A percentile compares a stretch with the other conserved stretches of the same genome.
phyloP scores from a whole-genome alignment of 2,888 invertebrate species.

The Antitype chi region DNA sequence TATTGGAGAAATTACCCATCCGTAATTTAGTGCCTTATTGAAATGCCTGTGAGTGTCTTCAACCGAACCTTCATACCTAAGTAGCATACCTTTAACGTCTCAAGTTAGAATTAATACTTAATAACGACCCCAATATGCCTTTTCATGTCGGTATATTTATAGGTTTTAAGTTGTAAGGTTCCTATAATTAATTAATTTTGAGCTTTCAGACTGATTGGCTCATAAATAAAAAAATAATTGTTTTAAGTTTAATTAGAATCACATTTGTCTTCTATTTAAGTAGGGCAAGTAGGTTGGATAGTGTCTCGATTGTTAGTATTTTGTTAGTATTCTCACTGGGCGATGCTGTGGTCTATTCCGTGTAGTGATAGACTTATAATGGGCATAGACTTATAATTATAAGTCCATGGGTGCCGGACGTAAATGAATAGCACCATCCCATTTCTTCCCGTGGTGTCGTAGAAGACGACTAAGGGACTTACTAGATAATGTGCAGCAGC shows the following conservation, averaged over 20 bases:
- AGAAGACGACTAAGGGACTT: too few relatives aligned
- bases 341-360: too few relatives aligned
- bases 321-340: slow-evolving; percentile 14
- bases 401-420: too few relatives aligned
- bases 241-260: slow-evolving; percentile 28
- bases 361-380: too few relatives aligned
- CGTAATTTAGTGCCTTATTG: slow-evolving; percentile 48
- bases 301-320: background rate
- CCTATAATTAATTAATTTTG: slow-evolving; percentile 46
- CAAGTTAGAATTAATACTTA: slow-evolving; percentile 34
- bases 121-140: slow-evolving; percentile 22
- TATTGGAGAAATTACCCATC: slow-evolving; percentile 42
- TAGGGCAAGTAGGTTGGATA: too few relatives aligned
- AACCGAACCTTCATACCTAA: slow-evolving; percentile 20
- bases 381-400: too few relatives aligned
- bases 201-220: slow-evolving; percentile 19
- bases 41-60: slow-evolving; percentile 42
- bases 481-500: too few relatives aligned
- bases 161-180: slow-evolving; percentile 27
- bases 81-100: slow-evolving; percentile 11
- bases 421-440: too few relatives aligned
- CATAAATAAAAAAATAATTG: slow-evolving; percentile 20
- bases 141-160: slow-evolving; percentile 35
- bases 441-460: too few relatives aligned
- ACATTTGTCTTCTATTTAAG: slow-evolving; percentile 7